Percentiles rank a stretch among this genome's conserved stretches.
These are phyloP conservation scores for Agrenia bidenticulata DNA, from an alignment of 2,888 invertebrate species.

Conservation along the genomic window DNA sequence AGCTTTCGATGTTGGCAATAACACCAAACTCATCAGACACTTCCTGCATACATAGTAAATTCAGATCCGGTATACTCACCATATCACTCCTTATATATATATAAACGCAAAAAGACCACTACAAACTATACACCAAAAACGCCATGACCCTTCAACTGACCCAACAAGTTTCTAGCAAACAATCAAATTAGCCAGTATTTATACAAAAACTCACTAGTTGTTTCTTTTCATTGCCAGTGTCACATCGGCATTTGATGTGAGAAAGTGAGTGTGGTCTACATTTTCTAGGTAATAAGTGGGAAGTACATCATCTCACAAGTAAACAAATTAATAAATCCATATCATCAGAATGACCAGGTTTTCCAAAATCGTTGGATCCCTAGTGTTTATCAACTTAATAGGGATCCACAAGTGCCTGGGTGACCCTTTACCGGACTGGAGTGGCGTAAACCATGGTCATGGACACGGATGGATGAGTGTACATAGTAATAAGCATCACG, in stretches of 20 bases:
- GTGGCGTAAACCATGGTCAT: constrained; percentile 1
- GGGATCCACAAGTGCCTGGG: not conserved
- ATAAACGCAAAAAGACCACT: too few species aligned
- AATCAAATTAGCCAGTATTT: constrained; percentile 15
- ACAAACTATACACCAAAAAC: too few species aligned
- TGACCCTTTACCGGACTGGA: not conserved
- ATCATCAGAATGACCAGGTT: not conserved
- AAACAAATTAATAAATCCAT: too few species aligned
- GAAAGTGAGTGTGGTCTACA: constrained; percentile 5
- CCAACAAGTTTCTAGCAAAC: constrained; percentile 17
- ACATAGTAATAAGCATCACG: constrained; percentile 33
- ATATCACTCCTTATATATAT: too few species aligned
- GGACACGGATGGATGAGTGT: constrained; percentile 40
- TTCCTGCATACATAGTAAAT: too few species aligned
- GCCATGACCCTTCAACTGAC: constrained; percentile 1
- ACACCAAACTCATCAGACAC: too few species aligned
- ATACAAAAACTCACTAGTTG: constrained; percentile 19
- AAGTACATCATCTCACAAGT: too few species aligned
- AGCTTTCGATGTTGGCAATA: too few species aligned
- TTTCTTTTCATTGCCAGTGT: constrained; percentile 19
- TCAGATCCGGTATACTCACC: too few species aligned
- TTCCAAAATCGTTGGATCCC: not conserved
- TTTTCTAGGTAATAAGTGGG: not conserved
- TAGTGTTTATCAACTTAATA: not conserved
- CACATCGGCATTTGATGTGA: constrained; percentile 14